A percentile compares a stretch with the other conserved stretches of the same genome.
Conservation (phyloP, 1,140 invertebrate genomes). For the Caenorhabditis briggsae region DNA sequence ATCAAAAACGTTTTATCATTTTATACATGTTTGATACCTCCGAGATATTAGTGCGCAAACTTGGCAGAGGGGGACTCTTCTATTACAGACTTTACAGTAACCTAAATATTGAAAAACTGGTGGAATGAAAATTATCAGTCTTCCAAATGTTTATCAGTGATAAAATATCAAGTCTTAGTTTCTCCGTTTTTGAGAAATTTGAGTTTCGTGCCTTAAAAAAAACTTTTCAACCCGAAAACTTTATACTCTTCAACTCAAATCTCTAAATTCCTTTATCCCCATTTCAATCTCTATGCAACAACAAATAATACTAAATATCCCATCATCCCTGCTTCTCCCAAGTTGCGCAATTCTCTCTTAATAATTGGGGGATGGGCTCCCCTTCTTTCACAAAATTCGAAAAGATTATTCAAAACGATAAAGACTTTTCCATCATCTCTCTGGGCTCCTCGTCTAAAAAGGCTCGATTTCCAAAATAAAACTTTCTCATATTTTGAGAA, state of each 20-base stretch:
- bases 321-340: background rate
- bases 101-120: too few species aligned
- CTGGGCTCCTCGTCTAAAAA: background rate
- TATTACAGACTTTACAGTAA: too few species aligned
- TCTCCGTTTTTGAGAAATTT: too few species aligned
- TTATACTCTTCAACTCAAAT: background rate
- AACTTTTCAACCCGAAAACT: too few species aligned
- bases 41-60: too few species aligned
- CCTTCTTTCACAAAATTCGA: background rate
- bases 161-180: too few species aligned
- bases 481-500: slow-evolving; percentile 32
- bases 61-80: too few species aligned
- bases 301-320: slow-evolving; percentile 22
- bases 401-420: slow-evolving; percentile 53
- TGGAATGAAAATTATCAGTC: too few species aligned
- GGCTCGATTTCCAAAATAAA: slow-evolving; percentile 17
- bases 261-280: background rate
- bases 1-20: too few species aligned
- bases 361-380: slow-evolving; percentile 8
- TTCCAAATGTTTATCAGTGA: too few species aligned
- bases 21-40: too few species aligned
- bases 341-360: slow-evolving; percentile 28
- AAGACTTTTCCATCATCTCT: slow-evolving; percentile 22
- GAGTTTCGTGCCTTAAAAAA: too few species aligned
- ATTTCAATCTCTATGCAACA: background rate